Evolutionary conservation across 2,797 vertebrate species (phyloP).

Genomic region (Lepidocolaptes lacrymiger): DNA sequence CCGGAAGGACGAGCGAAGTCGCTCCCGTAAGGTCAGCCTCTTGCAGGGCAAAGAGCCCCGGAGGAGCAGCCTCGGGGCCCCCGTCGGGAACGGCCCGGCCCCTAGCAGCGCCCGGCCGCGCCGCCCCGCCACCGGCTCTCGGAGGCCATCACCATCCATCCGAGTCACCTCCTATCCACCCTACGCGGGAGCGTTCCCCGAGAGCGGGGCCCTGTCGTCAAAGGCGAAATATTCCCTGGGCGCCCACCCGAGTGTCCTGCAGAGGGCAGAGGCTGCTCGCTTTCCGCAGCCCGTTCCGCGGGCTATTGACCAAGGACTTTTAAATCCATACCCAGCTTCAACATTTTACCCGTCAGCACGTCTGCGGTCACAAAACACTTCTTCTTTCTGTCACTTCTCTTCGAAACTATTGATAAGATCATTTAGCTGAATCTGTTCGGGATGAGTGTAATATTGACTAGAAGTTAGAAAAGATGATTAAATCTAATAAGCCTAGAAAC

Average conservation of each 20-base stretch:
- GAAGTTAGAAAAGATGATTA: slow-evolving; percentile 80
- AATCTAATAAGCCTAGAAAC: slow-evolving; percentile 76
- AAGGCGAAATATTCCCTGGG: slow-evolving; percentile 25
- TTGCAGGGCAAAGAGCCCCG: not conserved
- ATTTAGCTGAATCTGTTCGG: slow-evolving; percentile 81
- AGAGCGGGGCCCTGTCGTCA: slow-evolving; percentile 11
- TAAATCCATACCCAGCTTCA: slow-evolving; percentile 78
- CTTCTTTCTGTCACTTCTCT: slow-evolving; percentile 83
- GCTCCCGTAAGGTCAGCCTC: not conserved
- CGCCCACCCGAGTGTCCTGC: slow-evolving; percentile 76
- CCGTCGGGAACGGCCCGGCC: not conserved
- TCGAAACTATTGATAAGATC: slow-evolving; percentile 82
- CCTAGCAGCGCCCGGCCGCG: not conserved
- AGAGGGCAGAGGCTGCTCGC: slow-evolving; percentile 83
- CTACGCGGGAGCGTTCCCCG: slow-evolving; percentile 23
- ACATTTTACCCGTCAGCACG: slow-evolving; percentile 82
- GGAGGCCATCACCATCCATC: not conserved
- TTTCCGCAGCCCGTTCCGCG: slow-evolving; percentile 62
- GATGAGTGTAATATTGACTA: slow-evolving; percentile 79
- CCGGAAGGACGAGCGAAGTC: not conserved
- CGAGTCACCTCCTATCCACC: not conserved
- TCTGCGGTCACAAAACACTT: slow-evolving; percentile 80
- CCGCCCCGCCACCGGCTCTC: not conserved
- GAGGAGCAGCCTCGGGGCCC: not conserved
- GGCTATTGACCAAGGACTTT: slow-evolving; percentile 77